Conservation (phyloP, 2,797 vertebrate species). For the Octomys mimax region DNA sequence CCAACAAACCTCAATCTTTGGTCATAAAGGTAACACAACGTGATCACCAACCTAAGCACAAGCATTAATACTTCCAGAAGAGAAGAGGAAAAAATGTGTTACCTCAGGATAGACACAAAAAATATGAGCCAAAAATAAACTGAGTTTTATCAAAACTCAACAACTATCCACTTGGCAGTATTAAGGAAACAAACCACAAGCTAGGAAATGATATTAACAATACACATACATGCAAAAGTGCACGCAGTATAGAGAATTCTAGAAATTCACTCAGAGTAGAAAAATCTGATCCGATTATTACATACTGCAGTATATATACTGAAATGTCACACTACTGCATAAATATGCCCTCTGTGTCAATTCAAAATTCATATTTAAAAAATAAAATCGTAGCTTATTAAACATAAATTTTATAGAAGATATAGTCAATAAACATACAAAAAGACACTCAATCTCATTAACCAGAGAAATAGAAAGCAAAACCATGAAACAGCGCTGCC, state of each 20-base stretch:
- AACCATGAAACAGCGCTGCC: background rate
- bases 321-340: background rate
- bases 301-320: background rate
- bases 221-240: constrained; percentile 7
- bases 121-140: background rate
- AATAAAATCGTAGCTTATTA: background rate
- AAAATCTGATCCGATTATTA: background rate
- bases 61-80: constrained; percentile 38
- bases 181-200: constrained; percentile 8
- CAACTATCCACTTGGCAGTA: background rate
- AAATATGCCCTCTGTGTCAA: background rate
- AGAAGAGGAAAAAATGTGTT: constrained; percentile 28
- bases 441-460: background rate
- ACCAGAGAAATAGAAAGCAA: constrained; percentile 25
- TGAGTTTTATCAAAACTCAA: constrained; percentile 34
- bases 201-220: background rate
- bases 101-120: background rate
- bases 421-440: background rate
- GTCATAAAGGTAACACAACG: constrained; percentile 27
- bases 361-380: background rate
- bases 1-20: background rate
- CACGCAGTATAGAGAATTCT: background rate
- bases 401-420: constrained; percentile 46
- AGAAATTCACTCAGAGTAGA: background rate
- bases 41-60: background rate